Conservation (phyloP, 35 echinoderm and acorn worm genomes). For the Amphiura filiformis region DNA sequence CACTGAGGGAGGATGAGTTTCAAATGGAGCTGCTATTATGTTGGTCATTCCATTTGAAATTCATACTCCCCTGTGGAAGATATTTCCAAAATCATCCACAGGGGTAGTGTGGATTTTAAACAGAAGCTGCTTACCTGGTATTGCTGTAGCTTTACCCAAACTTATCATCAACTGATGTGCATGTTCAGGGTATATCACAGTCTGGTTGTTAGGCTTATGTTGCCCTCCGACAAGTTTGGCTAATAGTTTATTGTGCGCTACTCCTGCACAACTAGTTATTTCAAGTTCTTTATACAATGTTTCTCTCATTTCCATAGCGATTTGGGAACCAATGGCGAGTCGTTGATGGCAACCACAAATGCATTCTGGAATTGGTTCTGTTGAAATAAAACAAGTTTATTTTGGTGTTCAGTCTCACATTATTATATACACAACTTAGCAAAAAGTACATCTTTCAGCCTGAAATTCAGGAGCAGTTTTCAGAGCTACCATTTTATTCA, state of each 20-base stretch:
- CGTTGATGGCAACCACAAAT: constrained; percentile 77
- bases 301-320: constrained; percentile 76
- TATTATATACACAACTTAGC: too few species aligned
- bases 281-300: constrained; percentile 42
- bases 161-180: constrained; percentile 44
- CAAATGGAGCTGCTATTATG: too few species aligned
- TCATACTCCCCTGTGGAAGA: too few species aligned
- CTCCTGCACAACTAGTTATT: constrained; percentile 86
- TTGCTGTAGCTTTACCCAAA: constrained; percentile 49
- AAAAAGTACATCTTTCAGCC: too few species aligned
- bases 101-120: too few species aligned
- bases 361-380: constrained; percentile 26
- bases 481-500: too few species aligned
- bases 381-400: too few species aligned
- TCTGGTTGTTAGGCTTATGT: constrained; percentile 94
- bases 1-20: too few species aligned
- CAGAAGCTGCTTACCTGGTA: constrained; percentile 91
- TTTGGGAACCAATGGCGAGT: constrained; percentile 69
- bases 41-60: too few species aligned
- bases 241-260: constrained; percentile 85
- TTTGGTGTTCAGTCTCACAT: too few species aligned
- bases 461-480: too few species aligned
- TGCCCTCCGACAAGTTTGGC: constrained; percentile 81
- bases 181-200: constrained; percentile 50
- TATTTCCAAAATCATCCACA: too few species aligned